phyloP scores from a whole-genome alignment of 2,113 vertebrate genomes.

The Chelonoidis abingdonii region DNA sequence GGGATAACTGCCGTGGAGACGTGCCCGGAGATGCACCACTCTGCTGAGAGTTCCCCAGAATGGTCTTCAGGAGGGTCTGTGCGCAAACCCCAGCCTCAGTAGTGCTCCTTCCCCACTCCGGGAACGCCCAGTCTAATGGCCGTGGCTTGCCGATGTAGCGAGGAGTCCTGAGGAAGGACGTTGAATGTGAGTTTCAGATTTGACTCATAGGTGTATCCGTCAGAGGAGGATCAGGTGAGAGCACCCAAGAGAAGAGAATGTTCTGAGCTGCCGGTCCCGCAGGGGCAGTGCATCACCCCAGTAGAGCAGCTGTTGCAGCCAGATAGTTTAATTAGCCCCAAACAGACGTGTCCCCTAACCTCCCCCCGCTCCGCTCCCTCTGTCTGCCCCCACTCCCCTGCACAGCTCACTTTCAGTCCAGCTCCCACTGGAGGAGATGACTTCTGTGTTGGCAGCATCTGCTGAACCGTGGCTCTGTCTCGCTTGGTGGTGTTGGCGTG shows the following conservation, averaged over 20 bases:
- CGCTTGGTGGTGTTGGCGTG: not conserved
- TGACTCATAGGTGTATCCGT: not conserved
- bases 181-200: not conserved
- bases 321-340: not conserved
- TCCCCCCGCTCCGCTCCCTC: not conserved
- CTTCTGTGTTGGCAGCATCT: no score
- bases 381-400: not conserved
- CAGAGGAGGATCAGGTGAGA: not conserved
- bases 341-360: not conserved
- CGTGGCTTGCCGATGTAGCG: no score
- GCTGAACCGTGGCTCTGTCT: not conserved
- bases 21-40: no score
- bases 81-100: no score
- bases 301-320: not conserved
- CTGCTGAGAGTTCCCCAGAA: not conserved
- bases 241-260: not conserved
- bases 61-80: no score
- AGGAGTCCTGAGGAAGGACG: not conserved
- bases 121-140: not conserved
- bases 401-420: not conserved
- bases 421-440: no score
- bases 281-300: not conserved
- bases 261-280: not conserved
- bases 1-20: not conserved
- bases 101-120: no score